Percentiles rank a stretch among this genome's conserved stretches.
Conservation (phyloP, 2,113 vertebrate species). For the Rynchops niger region DNA sequence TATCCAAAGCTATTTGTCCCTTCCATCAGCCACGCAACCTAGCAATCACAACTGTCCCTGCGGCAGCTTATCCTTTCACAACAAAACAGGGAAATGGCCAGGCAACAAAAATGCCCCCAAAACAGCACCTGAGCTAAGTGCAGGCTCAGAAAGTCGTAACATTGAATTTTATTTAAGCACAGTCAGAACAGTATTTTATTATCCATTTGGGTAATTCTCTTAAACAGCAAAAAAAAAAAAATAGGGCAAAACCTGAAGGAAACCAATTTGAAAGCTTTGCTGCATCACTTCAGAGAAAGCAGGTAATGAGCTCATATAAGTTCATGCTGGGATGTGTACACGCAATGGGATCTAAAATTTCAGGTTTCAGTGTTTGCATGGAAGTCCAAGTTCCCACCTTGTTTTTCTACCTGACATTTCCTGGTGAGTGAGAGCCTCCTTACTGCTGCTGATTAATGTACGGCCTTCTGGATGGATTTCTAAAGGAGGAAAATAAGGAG, state of each 20-base stretch:
- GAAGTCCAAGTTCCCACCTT: not conserved
- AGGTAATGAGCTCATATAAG: not conserved
- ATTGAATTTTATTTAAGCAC: not conserved
- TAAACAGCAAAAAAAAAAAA: not conserved
- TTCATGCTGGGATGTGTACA: accelerated
- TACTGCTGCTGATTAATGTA: not conserved
- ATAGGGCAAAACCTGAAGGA: not conserved
- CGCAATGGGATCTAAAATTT: accelerated
- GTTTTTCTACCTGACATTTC: not conserved
- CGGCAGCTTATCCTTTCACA: not conserved
- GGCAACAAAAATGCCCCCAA: not conserved
- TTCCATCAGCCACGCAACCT: not conserved
- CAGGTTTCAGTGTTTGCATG: not conserved
- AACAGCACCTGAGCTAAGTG: not conserved
- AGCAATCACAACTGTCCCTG: not conserved
- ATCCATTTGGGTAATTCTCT: not conserved
- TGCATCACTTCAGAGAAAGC: not conserved
- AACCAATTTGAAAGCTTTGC: not conserved
- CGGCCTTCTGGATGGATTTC: not conserved
- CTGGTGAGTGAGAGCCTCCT: not conserved
- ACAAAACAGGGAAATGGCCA: not conserved
- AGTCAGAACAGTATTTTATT: not conserved
- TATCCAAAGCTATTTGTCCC: not conserved
- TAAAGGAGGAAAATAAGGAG: not conserved
- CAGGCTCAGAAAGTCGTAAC: not conserved